Evolutionary conservation across 1,140 invertebrate species (phyloP).

Genomic region (Drosophila tsacasi): DNA sequence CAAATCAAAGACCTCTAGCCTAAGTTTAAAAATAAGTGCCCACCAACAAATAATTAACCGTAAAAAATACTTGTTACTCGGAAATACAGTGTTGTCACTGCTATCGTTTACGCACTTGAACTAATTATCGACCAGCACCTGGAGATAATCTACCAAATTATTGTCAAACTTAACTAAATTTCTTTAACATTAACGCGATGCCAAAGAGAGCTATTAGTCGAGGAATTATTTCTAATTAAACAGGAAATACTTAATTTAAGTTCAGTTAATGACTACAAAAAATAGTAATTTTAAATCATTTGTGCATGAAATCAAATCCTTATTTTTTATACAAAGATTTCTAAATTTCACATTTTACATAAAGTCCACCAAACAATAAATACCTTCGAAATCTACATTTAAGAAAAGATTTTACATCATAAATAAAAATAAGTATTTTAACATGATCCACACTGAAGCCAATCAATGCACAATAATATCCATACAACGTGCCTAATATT

Average conservation of each 20-base stretch:
- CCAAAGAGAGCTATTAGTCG: neutral
- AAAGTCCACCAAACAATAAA: too few relatives aligned
- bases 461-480: neutral
- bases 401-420: neutral
- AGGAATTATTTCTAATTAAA: neutral
- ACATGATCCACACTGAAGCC: neutral
- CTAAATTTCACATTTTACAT: too few relatives aligned
- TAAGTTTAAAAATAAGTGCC: conserved; percentile 25
- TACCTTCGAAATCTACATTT: neutral
- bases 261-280: neutral
- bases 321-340: too few relatives aligned
- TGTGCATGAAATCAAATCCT: neutral
- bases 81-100: conserved; percentile 23
- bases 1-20: conserved; percentile 12
- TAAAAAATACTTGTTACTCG: conserved; percentile 24
- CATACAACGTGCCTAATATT: conserved; percentile 6
- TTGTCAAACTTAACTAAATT: conserved; percentile 19
- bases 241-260: neutral
- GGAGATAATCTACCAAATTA: conserved; percentile 31
- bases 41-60: conserved; percentile 5
- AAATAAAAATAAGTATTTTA: neutral
- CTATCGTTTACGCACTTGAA: conserved; percentile 29
- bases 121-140: conserved; percentile 23
- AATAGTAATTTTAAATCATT: neutral
- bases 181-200: neutral